Base-by-base conservation (phyloP, 2,113 vertebrate genomes). In the Osmerus mordax region DNA sequence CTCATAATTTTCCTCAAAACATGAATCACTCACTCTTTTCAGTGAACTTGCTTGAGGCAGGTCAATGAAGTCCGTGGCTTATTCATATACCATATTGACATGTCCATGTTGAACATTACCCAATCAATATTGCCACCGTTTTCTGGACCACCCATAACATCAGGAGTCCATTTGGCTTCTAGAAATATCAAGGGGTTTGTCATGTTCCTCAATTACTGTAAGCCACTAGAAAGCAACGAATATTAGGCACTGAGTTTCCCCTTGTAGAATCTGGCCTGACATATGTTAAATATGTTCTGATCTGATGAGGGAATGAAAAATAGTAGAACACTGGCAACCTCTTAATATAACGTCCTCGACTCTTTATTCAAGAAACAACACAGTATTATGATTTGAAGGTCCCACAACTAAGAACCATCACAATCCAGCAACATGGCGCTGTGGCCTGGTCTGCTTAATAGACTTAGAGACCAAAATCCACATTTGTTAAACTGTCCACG, bases 71-170 rank as follows among this genome's bases (percentile, higher is more conserved):
- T 83, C 84, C 81, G 85, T 69, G 65, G 74, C 74, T 78, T 83
- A 77, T 36, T 85, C 81, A 84, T 83, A 87, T 71, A 76, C 70
- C 79, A 65, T 86, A 90, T 91, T 76, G 86, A 90, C 81, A 78
- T 75, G 83, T 86, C 82, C 79, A n/a, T 81, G 87, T 86, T 75
- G 55, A 78, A 83, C 87, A 88, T 86, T 81, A 85, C 73, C 75
- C 14, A 73, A 90, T 93, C 91, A 86, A 93, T 92, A 86, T 60
- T 0, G n/a, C 77, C 72, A 77, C 85, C 84, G 82, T 90, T 87
- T 86, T 79, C 81, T 72, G 67, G 81, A 87, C 79, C 88, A 71
- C 76, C 83, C 81, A 81, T 86, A 86, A 87, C 81, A 84, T 81
- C 77, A 59, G 47, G 73, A 90, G 80, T 87, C 86, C 77, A 88